Evolutionary conservation across 1,140 invertebrate genomes (phyloP).

Genomic region (Halesus radiatus): DNA sequence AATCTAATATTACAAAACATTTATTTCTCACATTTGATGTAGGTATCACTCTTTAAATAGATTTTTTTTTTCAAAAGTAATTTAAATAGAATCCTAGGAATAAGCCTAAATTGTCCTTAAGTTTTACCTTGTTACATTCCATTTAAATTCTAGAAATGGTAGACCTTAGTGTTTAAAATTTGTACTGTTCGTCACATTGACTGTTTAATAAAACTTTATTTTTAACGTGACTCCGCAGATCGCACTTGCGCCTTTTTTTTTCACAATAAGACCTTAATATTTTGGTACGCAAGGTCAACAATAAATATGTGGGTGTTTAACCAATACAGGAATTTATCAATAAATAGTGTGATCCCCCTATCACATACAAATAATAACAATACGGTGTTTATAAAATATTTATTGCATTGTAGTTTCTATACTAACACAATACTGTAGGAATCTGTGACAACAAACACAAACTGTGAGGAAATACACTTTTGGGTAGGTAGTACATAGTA

Average conservation of each 20-base stretch:
- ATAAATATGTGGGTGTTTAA: neutral
- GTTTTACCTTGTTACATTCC: too few species aligned
- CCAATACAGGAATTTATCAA: neutral
- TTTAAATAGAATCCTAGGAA: too few species aligned
- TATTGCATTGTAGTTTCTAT: neutral
- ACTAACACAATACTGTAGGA: slow-evolving; percentile 19
- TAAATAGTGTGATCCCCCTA: slow-evolving; percentile 12
- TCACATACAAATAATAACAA: neutral
- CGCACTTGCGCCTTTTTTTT: neutral
- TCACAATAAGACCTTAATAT: slow-evolving; percentile 5
- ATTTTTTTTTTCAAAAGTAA: too few species aligned
- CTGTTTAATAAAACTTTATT: too few species aligned
- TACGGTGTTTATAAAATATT: slow-evolving; percentile 4
- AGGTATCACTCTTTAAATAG: too few species aligned
- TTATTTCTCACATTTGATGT: too few species aligned
- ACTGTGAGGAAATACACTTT: too few species aligned
- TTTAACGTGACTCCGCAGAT: neutral
- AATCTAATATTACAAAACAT: too few species aligned
- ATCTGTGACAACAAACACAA: slow-evolving; percentile 1
- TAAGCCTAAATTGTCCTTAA: too few species aligned
- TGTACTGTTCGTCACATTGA: neutral
- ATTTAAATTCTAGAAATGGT: too few species aligned
- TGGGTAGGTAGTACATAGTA: too few species aligned
- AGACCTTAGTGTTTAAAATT: neutral
- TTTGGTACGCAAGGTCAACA: slow-evolving; percentile 3